phyloP scores from a whole-genome alignment of 1,140 invertebrate genomes.

The Psilanteris sp. region DNA sequence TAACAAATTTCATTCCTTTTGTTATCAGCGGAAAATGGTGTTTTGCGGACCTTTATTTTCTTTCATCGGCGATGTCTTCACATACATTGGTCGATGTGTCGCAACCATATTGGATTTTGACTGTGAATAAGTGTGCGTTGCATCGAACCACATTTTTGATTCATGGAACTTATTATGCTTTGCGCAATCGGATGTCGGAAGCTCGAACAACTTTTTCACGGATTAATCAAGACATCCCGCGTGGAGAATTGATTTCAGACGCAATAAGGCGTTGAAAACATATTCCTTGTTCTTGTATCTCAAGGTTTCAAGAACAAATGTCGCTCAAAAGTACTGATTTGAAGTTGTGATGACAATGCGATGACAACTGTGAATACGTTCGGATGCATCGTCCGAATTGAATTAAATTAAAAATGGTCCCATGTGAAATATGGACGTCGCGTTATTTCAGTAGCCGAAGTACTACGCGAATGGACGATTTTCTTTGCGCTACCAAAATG shows the following conservation, averaged over 20 bases:
- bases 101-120: conserved; percentile 7
- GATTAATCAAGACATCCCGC: conserved; percentile 26
- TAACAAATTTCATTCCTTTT: too few relatives aligned
- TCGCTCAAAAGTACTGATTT: background rate
- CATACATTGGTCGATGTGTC: background rate
- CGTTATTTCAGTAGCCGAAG: too few relatives aligned
- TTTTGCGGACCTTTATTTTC: conserved; percentile 10
- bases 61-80: background rate
- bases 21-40: conserved; percentile 4
- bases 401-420: conserved; percentile 4
- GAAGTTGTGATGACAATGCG: too few relatives aligned
- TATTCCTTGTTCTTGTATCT: conserved; percentile 4
- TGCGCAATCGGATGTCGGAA: background rate
- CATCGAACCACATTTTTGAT: conserved; percentile 28
- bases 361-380: too few relatives aligned
- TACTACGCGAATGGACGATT: too few relatives aligned
- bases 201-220: conserved; percentile 3
- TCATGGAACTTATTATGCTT: conserved; percentile 38
- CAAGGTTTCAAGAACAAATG: conserved; percentile 1
- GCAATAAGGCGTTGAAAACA: conserved; percentile 2
- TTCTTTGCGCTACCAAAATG: too few relatives aligned
- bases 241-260: conserved; percentile 53
- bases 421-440: too few relatives aligned
- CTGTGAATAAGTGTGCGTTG: conserved; percentile 2
- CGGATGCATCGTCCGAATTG: too few relatives aligned